Base-by-base conservation (phyloP, 2,113 vertebrate species). In the Nyctereutes procyonoides region DNA sequence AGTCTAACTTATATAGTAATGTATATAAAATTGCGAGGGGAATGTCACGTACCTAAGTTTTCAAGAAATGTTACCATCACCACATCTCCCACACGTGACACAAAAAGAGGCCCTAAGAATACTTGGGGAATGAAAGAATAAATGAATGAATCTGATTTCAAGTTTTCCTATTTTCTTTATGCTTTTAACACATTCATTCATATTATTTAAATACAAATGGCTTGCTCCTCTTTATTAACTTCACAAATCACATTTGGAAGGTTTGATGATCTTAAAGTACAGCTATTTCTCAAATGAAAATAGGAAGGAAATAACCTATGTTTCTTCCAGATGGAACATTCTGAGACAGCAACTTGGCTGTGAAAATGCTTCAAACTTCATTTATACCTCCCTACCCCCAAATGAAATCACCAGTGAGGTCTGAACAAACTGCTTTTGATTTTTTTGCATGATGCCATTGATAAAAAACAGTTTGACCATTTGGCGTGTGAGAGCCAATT, bases 401-500 rank as follows among this genome's bases (percentile, higher is more conserved):
- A 76, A 81, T 19, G 51, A 95, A 95, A 94, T 77, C 65, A 48
- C 30, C 19, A 55, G 2, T 30, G 53, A 81, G 28, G 28, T 65
- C 3, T 85, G 90, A 95, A 80, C 20, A 84, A 93, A 93, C 16
- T 85, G 80, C 58, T 85, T 81, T 85, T 92, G 80, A 77, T 20
- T 85, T 53, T 67, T 93, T 90, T 53, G 71, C 43, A 94, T 69
- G 55, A 88, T 73, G 48, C 84, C 96, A 97, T 88, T 96, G 95
- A 97, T 96, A 95, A 95, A 97, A 62, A 93, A 58, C 14, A 30
- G 32, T 81, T 84, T 53, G n/a, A 38, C 88, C 73, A 76, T 87
- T 92, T 95, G 80, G 56, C 60, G 15, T 58, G 0, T 3, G 22
- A 0, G n/a, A 96, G 95, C 95, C 96, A 97, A 88, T 73, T 94